A percentile compares a stretch with the other conserved stretches of the same genome.
Conservation (phyloP, 2,888 invertebrate species). For the Sinelater perroti region DNA sequence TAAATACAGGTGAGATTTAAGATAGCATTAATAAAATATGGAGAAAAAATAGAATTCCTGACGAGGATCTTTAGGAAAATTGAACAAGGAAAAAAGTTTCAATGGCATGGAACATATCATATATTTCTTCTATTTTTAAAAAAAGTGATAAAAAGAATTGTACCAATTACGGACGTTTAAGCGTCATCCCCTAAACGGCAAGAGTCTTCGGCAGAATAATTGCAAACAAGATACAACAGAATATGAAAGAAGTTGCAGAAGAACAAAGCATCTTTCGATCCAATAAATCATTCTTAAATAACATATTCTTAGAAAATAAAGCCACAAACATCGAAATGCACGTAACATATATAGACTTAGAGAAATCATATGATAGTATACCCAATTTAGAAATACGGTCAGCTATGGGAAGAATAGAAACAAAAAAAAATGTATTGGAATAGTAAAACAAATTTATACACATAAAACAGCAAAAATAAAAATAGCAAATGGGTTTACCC, state of each 20-base stretch:
- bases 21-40: no score
- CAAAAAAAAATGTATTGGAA: conserved; percentile 5
- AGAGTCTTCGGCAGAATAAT: conserved; percentile 1
- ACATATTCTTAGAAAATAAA: conserved; percentile 2
- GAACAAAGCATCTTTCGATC: conserved; percentile 1
- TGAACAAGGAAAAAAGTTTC: neutral
- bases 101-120: conserved; percentile 1
- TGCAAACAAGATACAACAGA: neutral
- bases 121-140: neutral
- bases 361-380: conserved; percentile 5
- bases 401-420: neutral
- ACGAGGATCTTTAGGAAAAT: neutral
- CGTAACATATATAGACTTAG: conserved; percentile 3
- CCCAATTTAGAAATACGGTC: no score
- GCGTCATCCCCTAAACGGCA: neutral
- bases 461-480: neutral
- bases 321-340: neutral
- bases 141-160: neutral
- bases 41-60: neutral
- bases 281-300: neutral
- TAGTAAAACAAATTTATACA: neutral
- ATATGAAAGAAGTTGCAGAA: neutral
- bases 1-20: neutral
- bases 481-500: no score
- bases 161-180: neutral